Evolutionary conservation across 2,888 invertebrate species (phyloP).

Genomic region (Eupithecia exiguata): DNA sequence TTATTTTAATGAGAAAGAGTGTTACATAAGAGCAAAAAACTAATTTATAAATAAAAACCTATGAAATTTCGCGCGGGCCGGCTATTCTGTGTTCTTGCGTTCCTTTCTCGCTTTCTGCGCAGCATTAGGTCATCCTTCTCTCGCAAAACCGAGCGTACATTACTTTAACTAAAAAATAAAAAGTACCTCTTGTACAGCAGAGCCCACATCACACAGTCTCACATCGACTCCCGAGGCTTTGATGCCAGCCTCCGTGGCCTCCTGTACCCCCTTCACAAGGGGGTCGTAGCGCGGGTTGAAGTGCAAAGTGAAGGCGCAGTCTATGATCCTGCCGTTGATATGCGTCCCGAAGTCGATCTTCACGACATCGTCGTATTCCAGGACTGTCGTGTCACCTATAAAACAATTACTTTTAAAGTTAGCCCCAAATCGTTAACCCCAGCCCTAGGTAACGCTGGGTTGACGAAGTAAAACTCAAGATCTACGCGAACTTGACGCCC

Average conservation of each 20-base stretch:
- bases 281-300: slow-evolving; percentile 98
- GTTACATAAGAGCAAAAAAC: too few relatives aligned
- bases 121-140: too few relatives aligned
- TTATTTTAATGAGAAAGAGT: too few relatives aligned
- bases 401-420: background rate
- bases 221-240: slow-evolving; percentile 98
- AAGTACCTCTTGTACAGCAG: slow-evolving; percentile 93
- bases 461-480: too few relatives aligned
- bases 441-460: too few relatives aligned
- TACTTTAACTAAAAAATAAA: too few relatives aligned
- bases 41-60: too few relatives aligned
- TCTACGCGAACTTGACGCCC: too few relatives aligned
- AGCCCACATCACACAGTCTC: slow-evolving; percentile 97
- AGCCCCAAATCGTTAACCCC: background rate
- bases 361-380: slow-evolving; percentile 98
- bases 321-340: slow-evolving; percentile 98
- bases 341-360: slow-evolving; percentile 99
- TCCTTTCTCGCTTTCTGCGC: too few relatives aligned
- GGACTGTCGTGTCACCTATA: slow-evolving; percentile 93
- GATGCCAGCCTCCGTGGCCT: slow-evolving; percentile 99
- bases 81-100: too few relatives aligned
- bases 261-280: slow-evolving; percentile 96
- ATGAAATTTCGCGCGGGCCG: too few relatives aligned
- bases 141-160: too few relatives aligned
- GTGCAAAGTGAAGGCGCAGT: slow-evolving; percentile 98